Conservation (phyloP, 2,888 invertebrate genomes). For the Ophion ventricosus region DNA sequence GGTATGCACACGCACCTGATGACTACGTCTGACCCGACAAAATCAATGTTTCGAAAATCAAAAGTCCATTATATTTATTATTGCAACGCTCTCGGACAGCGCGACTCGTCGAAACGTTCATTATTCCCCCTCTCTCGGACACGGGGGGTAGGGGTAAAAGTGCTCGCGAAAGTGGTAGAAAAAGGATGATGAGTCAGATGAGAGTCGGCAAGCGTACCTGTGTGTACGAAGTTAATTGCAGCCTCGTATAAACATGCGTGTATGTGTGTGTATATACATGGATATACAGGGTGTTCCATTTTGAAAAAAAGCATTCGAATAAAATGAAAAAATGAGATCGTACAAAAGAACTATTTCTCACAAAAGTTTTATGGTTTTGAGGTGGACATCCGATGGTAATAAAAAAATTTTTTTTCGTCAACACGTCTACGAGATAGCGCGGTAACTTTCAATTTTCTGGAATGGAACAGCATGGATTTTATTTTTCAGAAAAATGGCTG, state of each 20-base stretch:
- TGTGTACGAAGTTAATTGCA: neutral
- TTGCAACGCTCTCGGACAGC: neutral
- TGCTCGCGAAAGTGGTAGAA: neutral
- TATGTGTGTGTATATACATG: neutral
- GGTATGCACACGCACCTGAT: too few species aligned
- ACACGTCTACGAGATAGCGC: too few species aligned
- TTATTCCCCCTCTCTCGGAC: neutral
- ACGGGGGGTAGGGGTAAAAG: neutral
- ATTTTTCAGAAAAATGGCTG: too few species aligned
- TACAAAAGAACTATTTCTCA: too few species aligned
- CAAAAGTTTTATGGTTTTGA: too few species aligned
- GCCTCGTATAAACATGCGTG: neutral
- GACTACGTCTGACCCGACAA: neutral
- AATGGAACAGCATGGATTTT: too few species aligned
- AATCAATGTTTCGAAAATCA: constrained; percentile 4
- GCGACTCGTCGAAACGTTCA: neutral
- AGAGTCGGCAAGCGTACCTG: neutral
- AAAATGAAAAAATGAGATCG: too few species aligned
- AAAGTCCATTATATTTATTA: neutral
- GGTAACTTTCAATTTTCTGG: too few species aligned
- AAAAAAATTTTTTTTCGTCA: too few species aligned
- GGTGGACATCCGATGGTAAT: too few species aligned
- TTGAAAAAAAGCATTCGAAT: too few species aligned
- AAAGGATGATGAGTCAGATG: neutral
- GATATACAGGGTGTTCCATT: neutral